phyloP scores from a whole-genome alignment of 2,113 vertebrate species.

The Noctilio leporinus region DNA sequence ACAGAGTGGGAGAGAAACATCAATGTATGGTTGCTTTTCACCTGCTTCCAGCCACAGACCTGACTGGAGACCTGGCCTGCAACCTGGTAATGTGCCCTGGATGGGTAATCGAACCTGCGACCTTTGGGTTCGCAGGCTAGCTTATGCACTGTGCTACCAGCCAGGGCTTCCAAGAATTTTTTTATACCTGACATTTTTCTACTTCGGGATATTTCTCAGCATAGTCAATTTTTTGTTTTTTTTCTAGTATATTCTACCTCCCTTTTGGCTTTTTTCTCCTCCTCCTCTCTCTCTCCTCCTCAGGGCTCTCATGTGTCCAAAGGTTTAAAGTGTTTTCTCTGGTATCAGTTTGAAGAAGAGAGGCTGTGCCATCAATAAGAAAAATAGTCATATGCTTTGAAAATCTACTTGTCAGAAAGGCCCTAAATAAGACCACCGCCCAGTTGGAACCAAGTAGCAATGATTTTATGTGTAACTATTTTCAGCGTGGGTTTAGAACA shows the following conservation, averaged over 20 bases:
- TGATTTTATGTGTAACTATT: background rate
- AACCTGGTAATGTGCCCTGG: too few species aligned
- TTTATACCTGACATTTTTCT: background rate
- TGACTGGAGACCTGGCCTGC: too few species aligned
- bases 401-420: background rate
- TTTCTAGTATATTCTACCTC: background rate
- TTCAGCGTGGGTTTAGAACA: background rate
- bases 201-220: background rate
- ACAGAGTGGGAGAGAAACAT: too few species aligned
- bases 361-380: background rate
- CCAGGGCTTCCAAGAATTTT: background rate
- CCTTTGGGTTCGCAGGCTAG: too few species aligned
- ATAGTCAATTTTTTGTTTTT: background rate
- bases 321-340: constrained; percentile 27
- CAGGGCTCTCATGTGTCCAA: background rate
- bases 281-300: background rate
- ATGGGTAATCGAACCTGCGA: too few species aligned
- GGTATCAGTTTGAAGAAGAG: background rate
- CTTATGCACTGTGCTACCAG: too few species aligned
- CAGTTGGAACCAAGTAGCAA: background rate
- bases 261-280: background rate
- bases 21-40: too few species aligned
- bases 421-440: background rate
- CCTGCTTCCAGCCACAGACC: too few species aligned
- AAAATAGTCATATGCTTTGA: background rate